Conservation (phyloP, 1,140 invertebrate genomes). For the Heliconius melpomene region DNA sequence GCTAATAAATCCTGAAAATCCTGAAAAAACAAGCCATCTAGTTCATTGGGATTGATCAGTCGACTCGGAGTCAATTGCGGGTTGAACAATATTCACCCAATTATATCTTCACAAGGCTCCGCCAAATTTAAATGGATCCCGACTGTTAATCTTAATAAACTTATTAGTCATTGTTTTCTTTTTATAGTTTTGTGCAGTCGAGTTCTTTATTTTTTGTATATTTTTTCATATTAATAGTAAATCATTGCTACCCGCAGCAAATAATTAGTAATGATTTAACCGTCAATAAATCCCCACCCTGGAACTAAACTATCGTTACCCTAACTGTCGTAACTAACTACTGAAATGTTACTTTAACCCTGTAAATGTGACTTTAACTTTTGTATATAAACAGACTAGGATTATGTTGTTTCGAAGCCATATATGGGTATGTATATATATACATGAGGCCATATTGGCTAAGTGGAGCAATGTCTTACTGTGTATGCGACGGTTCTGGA, state of each 20-base stretch:
- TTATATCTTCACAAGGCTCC: too few species aligned
- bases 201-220: not conserved
- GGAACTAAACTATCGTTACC: slow-evolving; percentile 13
- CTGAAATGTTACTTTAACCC: slow-evolving; percentile 16
- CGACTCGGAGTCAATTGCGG: too few species aligned
- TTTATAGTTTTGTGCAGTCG: not conserved
- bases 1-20: too few species aligned
- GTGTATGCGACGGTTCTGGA: too few species aligned
- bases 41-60: too few species aligned
- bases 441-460: not conserved
- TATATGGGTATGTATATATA: not conserved
- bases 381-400: slow-evolving; percentile 13
- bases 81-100: too few species aligned
- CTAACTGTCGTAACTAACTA: slow-evolving; percentile 11
- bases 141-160: too few species aligned
- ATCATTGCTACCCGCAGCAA: not conserved
- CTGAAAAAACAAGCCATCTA: too few species aligned
- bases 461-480: not conserved
- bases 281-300: slow-evolving; percentile 2
- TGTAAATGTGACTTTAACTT: slow-evolving; percentile 31
- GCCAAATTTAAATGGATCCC: too few species aligned
- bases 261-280: slow-evolving; percentile 2
- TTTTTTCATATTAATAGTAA: not conserved
- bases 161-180: not conserved
- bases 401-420: not conserved